Conservation (phyloP, 2,113 vertebrate species). For the Dromiciops gliroides region DNA sequence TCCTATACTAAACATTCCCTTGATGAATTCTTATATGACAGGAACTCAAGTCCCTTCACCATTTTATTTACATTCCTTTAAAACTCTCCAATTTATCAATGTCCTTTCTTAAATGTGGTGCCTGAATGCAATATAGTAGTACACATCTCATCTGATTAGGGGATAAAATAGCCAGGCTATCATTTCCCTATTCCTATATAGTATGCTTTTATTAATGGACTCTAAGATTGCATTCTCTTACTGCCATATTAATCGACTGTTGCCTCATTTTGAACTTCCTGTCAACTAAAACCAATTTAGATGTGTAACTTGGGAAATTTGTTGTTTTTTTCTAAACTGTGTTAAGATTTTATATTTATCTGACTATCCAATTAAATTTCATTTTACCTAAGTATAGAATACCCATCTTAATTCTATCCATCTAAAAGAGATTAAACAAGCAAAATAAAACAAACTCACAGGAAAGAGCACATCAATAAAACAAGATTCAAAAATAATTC, state of each 20-base stretch:
- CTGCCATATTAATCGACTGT: neutral
- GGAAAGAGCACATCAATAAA: neutral
- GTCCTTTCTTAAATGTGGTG: neutral
- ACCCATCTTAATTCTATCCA: neutral
- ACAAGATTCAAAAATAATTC: neutral
- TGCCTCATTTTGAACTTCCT: neutral
- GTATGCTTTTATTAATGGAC: neutral
- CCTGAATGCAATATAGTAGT: neutral
- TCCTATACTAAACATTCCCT: neutral
- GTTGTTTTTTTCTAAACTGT: neutral
- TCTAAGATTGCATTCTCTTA: neutral
- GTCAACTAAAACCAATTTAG: neutral
- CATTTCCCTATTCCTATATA: neutral
- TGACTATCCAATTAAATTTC: neutral
- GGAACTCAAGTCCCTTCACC: neutral
- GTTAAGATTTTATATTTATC: neutral
- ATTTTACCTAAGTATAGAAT: neutral
- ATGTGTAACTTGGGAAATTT: neutral
- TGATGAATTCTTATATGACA: neutral
- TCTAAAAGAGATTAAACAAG: neutral
- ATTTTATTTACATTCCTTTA: neutral
- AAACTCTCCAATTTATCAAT: neutral
- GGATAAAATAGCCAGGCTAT: neutral
- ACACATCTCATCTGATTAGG: neutral
- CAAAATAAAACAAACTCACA: neutral